A percentile compares a stretch with the other conserved stretches of the same genome.
These are phyloP conservation scores for Caenorhabditis wallacei DNA, from an alignment of 2,888 invertebrate genomes.

Conservation along the genomic window DNA sequence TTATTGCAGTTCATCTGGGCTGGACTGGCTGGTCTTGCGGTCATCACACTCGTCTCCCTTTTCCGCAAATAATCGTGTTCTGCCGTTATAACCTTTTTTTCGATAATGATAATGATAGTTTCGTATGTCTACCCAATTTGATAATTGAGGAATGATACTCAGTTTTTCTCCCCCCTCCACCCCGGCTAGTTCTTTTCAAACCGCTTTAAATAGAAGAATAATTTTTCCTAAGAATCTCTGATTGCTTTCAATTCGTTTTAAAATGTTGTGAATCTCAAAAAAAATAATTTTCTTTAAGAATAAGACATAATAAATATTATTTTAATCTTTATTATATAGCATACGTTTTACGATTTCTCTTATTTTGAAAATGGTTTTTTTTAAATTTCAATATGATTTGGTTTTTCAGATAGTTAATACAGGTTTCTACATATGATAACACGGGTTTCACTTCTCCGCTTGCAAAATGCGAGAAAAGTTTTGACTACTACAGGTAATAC, in stretches of 20 bases:
- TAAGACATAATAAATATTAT: too few species aligned
- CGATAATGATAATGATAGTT: slow-evolving; percentile 2
- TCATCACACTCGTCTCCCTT: slow-evolving; percentile 28
- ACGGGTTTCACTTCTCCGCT: slow-evolving; percentile 53
- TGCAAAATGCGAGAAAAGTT: slow-evolving; percentile 33
- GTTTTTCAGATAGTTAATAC: slow-evolving; percentile 28
- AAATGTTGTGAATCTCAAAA: not conserved
- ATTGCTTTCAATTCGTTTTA: not conserved
- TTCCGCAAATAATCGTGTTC: slow-evolving; percentile 32
- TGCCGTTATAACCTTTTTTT: not conserved
- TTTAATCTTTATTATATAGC: not conserved
- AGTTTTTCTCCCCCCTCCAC: too few species aligned
- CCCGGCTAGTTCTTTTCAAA: slow-evolving; percentile 18
- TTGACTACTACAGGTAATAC: slow-evolving; percentile 12
- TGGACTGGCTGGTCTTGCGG: slow-evolving; percentile 48
- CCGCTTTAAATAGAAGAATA: not conserved
- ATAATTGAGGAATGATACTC: slow-evolving; percentile 20
- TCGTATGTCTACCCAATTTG: not conserved
- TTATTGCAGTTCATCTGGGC: slow-evolving; percentile 56
- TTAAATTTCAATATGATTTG: too few species aligned
- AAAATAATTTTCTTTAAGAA: too few species aligned
- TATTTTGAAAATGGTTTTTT: not conserved
- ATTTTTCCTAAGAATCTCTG: slow-evolving; percentile 1
- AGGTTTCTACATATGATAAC: slow-evolving; percentile 43
- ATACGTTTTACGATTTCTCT: not conserved